phyloP scores from a whole-genome alignment of 2,888 invertebrate genomes.

The Sympetrum striolatum region DNA sequence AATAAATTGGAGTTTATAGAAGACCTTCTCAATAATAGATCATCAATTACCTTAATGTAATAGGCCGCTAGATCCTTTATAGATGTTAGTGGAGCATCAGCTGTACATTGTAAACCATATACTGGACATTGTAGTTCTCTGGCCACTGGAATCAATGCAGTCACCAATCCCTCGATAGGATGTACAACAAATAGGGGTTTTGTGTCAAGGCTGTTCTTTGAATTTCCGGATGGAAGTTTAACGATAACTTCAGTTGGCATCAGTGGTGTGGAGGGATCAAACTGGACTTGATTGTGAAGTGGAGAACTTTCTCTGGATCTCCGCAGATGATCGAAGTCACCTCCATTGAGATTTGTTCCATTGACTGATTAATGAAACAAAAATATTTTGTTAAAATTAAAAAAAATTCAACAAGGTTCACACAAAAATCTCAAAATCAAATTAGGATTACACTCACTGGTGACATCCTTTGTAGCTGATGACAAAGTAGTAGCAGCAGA shows the following conservation, averaged over 20 bases:
- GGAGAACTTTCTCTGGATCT: conserved; percentile 13
- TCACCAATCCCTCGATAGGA: conserved; percentile 88
- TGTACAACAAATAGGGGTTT: conserved; percentile 68
- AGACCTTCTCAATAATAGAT: not conserved
- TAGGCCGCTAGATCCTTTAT: conserved; percentile 75
- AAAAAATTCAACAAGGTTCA: not conserved
- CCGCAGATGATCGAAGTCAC: conserved; percentile 18
- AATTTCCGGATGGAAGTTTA: conserved; percentile 67
- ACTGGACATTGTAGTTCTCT: conserved; percentile 76
- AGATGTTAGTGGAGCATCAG: conserved; percentile 74
- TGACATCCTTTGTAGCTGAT: conserved; percentile 55
- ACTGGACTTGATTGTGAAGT: conserved; percentile 50
- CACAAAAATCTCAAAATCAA: not conserved
- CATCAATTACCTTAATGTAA: conserved; percentile 64
- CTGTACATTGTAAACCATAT: conserved; percentile 89
- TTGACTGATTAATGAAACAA: not conserved
- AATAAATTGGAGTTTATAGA: not conserved
- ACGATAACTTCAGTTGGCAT: conserved; percentile 78
- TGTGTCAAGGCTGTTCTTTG: conserved; percentile 53
- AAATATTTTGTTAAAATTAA: not conserved
- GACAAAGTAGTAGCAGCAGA: conserved; percentile 51
- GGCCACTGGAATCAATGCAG: conserved; percentile 75
- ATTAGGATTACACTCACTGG: not conserved
- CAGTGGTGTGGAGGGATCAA: conserved; percentile 65
- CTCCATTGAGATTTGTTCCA: not conserved